Percentiles rank a stretch among this genome's conserved stretches.
Conservation (phyloP, 2,797 vertebrate genomes). For the Perodicticus potto region DNA sequence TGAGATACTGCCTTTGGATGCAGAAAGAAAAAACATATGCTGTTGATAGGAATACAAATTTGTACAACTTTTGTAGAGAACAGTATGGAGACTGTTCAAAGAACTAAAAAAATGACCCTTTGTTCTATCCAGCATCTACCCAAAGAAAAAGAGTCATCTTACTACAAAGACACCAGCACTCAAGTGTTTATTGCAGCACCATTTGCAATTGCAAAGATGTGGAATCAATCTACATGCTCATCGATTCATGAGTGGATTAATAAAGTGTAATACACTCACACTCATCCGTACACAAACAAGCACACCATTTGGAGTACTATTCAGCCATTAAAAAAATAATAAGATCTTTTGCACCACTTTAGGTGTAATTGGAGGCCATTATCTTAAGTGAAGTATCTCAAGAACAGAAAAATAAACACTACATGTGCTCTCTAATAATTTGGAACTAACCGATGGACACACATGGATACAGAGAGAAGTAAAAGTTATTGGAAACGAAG, state of each 20-base stretch:
- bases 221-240: not conserved
- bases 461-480: not conserved
- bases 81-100: too few species aligned
- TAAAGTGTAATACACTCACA: not conserved
- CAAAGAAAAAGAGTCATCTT: not conserved
- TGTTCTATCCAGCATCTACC: too few species aligned
- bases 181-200: not conserved
- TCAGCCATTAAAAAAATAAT: not conserved
- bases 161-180: not conserved
- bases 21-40: too few species aligned
- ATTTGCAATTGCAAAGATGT: not conserved
- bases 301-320: not conserved
- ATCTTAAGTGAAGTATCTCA: not conserved
- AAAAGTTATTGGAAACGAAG: not conserved
- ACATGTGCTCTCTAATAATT: not conserved
- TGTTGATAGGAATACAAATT: too few species aligned
- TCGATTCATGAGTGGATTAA: not conserved
- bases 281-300: too few species aligned
- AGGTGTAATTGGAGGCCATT: not conserved
- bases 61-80: too few species aligned
- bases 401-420: not conserved
- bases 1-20: too few species aligned
- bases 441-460: not conserved
- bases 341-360: not conserved
- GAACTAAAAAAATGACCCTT: too few species aligned